A percentile compares a stretch with the other conserved stretches of the same genome.
These are phyloP conservation scores for Melanargia galathea DNA, from an alignment of 2,888 invertebrate genomes.

Conservation along the genomic window DNA sequence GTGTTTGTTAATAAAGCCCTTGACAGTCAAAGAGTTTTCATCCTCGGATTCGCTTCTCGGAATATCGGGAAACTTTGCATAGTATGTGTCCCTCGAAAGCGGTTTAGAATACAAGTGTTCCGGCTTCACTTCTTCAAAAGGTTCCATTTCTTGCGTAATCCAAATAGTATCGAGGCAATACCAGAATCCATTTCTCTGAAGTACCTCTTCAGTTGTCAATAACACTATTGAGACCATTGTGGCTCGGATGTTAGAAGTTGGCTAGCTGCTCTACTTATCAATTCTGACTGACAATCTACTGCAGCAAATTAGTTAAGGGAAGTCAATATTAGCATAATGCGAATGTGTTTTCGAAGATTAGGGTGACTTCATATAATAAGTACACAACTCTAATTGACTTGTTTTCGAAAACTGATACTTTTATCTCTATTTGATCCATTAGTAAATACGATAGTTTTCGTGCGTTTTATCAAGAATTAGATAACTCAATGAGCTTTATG, in stretches of 20 bases:
- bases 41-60: slow-evolving; percentile 76
- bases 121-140: slow-evolving; percentile 69
- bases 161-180: slow-evolving; percentile 66
- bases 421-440: slow-evolving; percentile 28
- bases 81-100: slow-evolving; percentile 68
- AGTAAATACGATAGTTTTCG: slow-evolving; percentile 16
- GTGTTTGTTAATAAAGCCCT: slow-evolving; percentile 66
- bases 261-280: slow-evolving; percentile 17
- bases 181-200: slow-evolving; percentile 72
- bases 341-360: slow-evolving; percentile 39
- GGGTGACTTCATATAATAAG: slow-evolving; percentile 33
- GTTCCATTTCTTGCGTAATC: slow-evolving; percentile 71
- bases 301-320: slow-evolving; percentile 35
- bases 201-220: slow-evolving; percentile 71
- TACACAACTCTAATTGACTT: slow-evolving; percentile 42
- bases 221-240: slow-evolving; percentile 70
- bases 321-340: slow-evolving; percentile 39
- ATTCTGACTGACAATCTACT: slow-evolving; percentile 38
- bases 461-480: background rate
- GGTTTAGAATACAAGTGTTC: slow-evolving; percentile 67
- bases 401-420: slow-evolving; percentile 40
- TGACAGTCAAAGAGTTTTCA: slow-evolving; percentile 64
- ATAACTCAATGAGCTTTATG: slow-evolving; percentile 6
- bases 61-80: slow-evolving; percentile 70
- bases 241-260: slow-evolving; percentile 8